Percentiles rank a stretch among this genome's conserved stretches.
Evolutionary conservation across 2,113 vertebrate species (phyloP).

Genomic region (Anolis carolinensis): DNA sequence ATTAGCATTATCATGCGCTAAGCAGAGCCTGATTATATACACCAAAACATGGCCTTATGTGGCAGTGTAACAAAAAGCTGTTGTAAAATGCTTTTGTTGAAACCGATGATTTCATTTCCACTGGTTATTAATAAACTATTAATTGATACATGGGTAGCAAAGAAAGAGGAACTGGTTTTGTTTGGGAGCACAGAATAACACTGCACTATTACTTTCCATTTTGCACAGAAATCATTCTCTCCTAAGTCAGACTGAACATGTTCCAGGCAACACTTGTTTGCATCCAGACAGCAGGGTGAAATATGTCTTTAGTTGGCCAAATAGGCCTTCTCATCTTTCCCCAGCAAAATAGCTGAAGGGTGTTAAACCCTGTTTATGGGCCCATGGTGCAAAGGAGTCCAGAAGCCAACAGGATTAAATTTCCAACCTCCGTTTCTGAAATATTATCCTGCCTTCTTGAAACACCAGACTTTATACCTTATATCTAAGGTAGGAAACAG

Average conservation of each 20-base stretch:
- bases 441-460: conserved; percentile 14
- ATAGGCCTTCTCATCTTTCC: conserved; percentile 9
- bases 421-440: conserved; percentile 6
- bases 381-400: background rate
- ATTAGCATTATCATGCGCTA: background rate
- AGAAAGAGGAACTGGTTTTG: conserved; percentile 19
- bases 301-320: background rate
- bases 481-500: conserved; percentile 24
- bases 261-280: background rate
- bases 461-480: background rate
- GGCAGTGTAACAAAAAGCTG: conserved; percentile 14
- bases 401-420: conserved; percentile 2
- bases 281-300: background rate
- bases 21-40: background rate
- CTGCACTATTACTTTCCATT: background rate
- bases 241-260: background rate
- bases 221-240: background rate
- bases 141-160: background rate
- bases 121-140: conserved; percentile 6
- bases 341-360: conserved; percentile 11
- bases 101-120: conserved; percentile 8
- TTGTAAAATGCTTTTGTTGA: background rate
- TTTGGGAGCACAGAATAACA: conserved; percentile 5
- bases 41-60: background rate
- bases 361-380: conserved; percentile 12